phyloP scores from a whole-genome alignment of 37 sponge, comb jelly and placozoan species.

The Hormiphora californensis region DNA sequence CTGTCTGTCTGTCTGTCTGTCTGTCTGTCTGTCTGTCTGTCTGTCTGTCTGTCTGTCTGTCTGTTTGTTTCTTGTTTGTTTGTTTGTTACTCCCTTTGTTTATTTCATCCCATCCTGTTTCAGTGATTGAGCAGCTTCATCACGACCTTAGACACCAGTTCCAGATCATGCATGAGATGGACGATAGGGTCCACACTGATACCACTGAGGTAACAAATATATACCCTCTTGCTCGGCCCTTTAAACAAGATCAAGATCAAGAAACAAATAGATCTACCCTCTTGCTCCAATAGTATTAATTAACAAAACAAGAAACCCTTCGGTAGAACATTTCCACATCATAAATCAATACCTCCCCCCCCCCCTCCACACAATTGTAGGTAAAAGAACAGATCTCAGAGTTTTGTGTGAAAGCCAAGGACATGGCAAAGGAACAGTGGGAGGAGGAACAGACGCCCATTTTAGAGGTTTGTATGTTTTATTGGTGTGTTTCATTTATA shows the following conservation, averaged over 20 bases:
- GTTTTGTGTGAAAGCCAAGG: slow-evolving; percentile 33
- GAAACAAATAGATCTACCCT: too few species aligned
- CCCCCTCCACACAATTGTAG: not conserved
- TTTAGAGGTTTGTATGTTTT: not conserved
- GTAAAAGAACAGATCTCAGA: not conserved
- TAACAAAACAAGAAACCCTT: too few species aligned
- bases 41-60: slow-evolving; percentile 2
- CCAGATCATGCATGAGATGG: slow-evolving; percentile 27
- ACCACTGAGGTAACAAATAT: too few species aligned
- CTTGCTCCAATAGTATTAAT: too few species aligned
- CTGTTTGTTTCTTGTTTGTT: not conserved
- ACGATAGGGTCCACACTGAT: not conserved
- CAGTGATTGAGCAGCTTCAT: slow-evolving; percentile 54
- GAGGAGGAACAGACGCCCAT: not conserved
- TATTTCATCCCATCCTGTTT: not conserved
- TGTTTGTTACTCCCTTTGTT: not conserved
- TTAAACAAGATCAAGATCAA: too few species aligned
- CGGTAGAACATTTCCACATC: too few species aligned
- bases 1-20: slow-evolving; percentile 11
- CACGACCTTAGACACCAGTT: slow-evolving; percentile 51
- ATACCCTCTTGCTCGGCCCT: too few species aligned
- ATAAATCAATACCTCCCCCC: not conserved
- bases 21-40: slow-evolving; percentile 41
- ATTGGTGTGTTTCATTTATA: not conserved
- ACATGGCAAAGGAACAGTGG: slow-evolving; percentile 23